Evolutionary conservation across 2,797 vertebrate species (phyloP), one percentile per base, ranked within the genome.

Genomic region (Parotocinclus haroldoi): DNA sequence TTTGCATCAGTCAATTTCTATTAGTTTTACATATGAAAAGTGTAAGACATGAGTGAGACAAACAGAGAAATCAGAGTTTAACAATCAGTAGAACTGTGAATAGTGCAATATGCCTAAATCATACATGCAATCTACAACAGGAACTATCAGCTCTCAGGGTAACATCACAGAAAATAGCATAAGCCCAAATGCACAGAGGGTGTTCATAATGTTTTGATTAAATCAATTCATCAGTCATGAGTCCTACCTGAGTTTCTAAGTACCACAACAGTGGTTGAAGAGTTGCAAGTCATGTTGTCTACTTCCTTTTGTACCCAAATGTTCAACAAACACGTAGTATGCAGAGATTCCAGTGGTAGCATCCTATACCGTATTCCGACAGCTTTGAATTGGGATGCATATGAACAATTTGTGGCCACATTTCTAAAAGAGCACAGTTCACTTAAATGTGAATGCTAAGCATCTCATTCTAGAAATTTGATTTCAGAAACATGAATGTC

Each of bases 291-390:
- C 52, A 50, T 8, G 14, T 46, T 45, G 40, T 18, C 53, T 59
- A 48, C 58, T 46, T 64, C 16, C 39, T 39, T 72, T 8, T 50
- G 52, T 13, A 76, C 63, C 74, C 74, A 69, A 61, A 71, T 63
- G 3, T 76, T 56, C 36, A 55, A 51, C n/a, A 36, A 10, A 10
- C 13, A 45, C 14, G 0, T 5, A 9, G 17, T 58, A n/a, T 9
- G 49, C 19, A 72, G 52, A 40, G 10, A 0, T 55, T 79, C 78
- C 42, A 77, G 42, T 46, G 18, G 9, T 16, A 75, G 7, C 1
- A 14, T 1, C 19, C 5, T 27, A 27, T 18, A 37, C 1, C 0
- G 4, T 4, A 12, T 50, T 18, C 11, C 14, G 7, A 14, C 39
- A 19, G n/a, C 10, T 7, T 13, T 4, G 27, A 72, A 51, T 6